These are phyloP conservation scores for Pollenia labialis DNA, from an alignment of 2,888 invertebrate genomes.

Conservation along the genomic window DNA sequence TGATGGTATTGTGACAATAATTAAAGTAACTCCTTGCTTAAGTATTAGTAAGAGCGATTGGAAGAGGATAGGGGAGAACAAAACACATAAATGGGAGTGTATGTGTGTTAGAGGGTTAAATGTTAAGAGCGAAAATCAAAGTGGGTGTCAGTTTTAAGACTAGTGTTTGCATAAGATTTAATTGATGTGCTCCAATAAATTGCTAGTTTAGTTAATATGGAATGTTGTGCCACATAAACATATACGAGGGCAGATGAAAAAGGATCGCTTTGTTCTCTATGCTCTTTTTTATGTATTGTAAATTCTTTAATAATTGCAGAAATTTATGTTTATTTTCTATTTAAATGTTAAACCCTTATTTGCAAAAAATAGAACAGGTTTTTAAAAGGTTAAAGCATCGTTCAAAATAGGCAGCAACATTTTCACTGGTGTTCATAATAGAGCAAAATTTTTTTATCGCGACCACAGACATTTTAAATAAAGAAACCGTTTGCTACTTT, in stretches of 20 bases:
- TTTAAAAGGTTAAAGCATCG: too few relatives aligned
- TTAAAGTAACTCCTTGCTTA: constrained; percentile 41
- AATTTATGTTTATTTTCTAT: too few relatives aligned
- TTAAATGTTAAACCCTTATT: too few relatives aligned
- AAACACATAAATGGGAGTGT: not conserved
- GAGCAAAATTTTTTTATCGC: too few relatives aligned
- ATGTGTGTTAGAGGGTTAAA: not conserved
- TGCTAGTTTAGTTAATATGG: constrained; percentile 50
- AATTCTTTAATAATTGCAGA: too few relatives aligned
- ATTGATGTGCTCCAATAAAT: constrained; percentile 66
- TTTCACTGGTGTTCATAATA: too few relatives aligned
- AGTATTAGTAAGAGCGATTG: not conserved
- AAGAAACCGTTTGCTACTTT: too few relatives aligned
- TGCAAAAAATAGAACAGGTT: too few relatives aligned
- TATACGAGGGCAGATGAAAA: not conserved
- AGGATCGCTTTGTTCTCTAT: too few relatives aligned
- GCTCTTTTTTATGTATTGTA: too few relatives aligned
- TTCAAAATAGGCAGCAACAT: too few relatives aligned
- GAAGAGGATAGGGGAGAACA: not conserved
- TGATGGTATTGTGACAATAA: constrained; percentile 46
- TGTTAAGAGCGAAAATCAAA: constrained; percentile 10
- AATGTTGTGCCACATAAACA: constrained; percentile 3
- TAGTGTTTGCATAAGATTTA: constrained; percentile 52
- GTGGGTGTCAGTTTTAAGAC: constrained; percentile 38
- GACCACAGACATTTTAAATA: too few relatives aligned